Conservation (phyloP, 2,113 vertebrate genomes). For the Cyanoramphus novaezelandiae region DNA sequence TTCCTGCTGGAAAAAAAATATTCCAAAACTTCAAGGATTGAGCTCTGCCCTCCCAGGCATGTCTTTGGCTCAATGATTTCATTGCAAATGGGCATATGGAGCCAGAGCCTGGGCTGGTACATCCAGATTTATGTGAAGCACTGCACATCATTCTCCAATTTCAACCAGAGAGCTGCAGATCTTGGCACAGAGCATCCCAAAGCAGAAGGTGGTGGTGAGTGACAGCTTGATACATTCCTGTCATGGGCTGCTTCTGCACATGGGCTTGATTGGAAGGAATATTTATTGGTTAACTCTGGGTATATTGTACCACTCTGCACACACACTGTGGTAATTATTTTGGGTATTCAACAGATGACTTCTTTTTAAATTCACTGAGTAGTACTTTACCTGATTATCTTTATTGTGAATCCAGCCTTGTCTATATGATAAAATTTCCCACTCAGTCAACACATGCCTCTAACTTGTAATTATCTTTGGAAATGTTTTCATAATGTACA, state of each 20-base stretch:
- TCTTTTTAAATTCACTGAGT: not conserved
- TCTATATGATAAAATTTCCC: not conserved
- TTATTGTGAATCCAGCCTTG: not conserved
- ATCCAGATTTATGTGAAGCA: not conserved
- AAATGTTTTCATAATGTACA: slow-evolving; percentile 15
- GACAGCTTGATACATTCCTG: not conserved
- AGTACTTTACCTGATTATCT: not conserved
- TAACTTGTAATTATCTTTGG: slow-evolving; percentile 48
- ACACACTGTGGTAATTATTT: not conserved
- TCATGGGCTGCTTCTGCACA: not conserved
- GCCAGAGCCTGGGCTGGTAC: not conserved
- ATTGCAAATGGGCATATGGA: not conserved
- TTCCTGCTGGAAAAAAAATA: not conserved
- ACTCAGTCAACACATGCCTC: slow-evolving; percentile 42
- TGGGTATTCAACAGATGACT: not conserved
- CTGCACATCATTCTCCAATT: not conserved
- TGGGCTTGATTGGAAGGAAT: not conserved
- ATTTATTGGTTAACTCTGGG: not conserved
- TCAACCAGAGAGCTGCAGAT: not conserved
- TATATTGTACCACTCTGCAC: not conserved
- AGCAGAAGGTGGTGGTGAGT: not conserved
- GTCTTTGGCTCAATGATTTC: not conserved
- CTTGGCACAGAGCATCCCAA: not conserved
- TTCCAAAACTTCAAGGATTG: not conserved
- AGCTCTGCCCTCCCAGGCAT: not conserved